phyloP scores from a whole-genome alignment of 1,140 invertebrate genomes.

The Phthorimaea operculella region DNA sequence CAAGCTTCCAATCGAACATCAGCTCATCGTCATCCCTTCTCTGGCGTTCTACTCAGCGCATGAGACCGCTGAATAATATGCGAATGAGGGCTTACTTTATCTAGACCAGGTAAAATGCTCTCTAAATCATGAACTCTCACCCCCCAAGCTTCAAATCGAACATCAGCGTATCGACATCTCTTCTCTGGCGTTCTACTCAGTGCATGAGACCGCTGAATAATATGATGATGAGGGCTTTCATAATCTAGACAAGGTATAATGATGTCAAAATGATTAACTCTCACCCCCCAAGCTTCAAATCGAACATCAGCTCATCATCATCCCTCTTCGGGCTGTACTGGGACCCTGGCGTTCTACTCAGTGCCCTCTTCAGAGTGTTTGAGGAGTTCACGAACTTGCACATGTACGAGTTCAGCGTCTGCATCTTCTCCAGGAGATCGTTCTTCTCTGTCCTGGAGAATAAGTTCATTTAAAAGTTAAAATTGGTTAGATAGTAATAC shows the following conservation, averaged over 20 bases:
- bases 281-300: conserved; percentile 47
- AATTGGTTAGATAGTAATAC: too few relatives aligned
- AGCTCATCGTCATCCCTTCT: conserved; percentile 19
- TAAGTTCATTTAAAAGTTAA: too few relatives aligned
- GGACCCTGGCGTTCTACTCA: conserved; percentile 41
- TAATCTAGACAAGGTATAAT: too few relatives aligned
- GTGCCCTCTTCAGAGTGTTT: conserved; percentile 44
- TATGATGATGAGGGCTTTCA: too few relatives aligned
- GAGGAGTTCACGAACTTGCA: conserved; percentile 51
- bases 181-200: conserved; percentile 38
- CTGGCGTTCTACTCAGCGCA: conserved; percentile 42
- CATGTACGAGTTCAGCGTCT: conserved; percentile 50
- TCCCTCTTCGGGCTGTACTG: conserved; percentile 25
- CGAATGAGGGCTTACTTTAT: too few relatives aligned
- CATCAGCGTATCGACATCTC: conserved; percentile 17
- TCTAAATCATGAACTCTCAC: too few relatives aligned
- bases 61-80: too few relatives aligned
- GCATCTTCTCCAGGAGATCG: conserved; percentile 42
- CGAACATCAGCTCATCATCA: conserved; percentile 25
- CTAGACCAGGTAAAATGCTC: too few relatives aligned
- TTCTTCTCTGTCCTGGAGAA: conserved; percentile 19
- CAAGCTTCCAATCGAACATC: conserved; percentile 38
- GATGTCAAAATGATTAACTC: conserved; percentile 11
- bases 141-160: conserved; percentile 44
- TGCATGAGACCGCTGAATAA: too few relatives aligned